Evolutionary conservation across 1,140 invertebrate genomes (phyloP), one percentile per base, ranked within the genome.

Genomic region (Eulimnadia texana): DNA sequence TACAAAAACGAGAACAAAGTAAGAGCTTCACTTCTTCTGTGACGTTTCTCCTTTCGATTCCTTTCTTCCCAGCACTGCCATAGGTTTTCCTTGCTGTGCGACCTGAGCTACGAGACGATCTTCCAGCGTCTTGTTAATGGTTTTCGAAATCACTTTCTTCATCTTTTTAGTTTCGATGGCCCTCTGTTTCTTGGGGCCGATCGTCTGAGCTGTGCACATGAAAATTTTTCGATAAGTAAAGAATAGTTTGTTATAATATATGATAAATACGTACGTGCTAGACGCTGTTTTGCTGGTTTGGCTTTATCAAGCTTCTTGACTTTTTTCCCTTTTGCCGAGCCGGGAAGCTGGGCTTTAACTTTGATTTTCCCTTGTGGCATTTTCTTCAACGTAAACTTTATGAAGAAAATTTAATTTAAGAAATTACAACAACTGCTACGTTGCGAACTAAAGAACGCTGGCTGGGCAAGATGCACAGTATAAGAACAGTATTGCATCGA

Each of bases 341-440:
- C 16, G 10, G 60, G 60, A 50, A 61, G 51, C 29, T 25, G 23
- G n/a, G 60, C 20, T 23, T 61, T 61, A 19, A 61, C 60, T 54
- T 61, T 61, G n/a, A 61, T 61, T 47, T 61, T 61, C 13, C 60
- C 60, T 61, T 61, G 60, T 9, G 60, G 49, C 60, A 61, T 61
- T 16, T 61, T 16, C 16, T 42, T 42, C 33, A 16, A 16, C 16
- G 6, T 42, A 42, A 9, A 42, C 33, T 16, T 9, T n/a, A n/a
- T n/a, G n/a, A n/a, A n/a, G n/a, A n/a, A n/a, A n/a, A n/a, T n/a
- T n/a, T n/a, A n/a, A n/a, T n/a, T n/a, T n/a, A n/a, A n/a, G n/a
- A n/a, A n/a, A n/a, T n/a, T n/a, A n/a, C n/a, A n/a, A n/a, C n/a
- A n/a, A n/a, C n/a, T n/a, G n/a, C n/a, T n/a, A n/a, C n/a, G n/a